Evolutionary conservation across 2,797 vertebrate genomes (phyloP).

Genomic region (Crax fasciolata): DNA sequence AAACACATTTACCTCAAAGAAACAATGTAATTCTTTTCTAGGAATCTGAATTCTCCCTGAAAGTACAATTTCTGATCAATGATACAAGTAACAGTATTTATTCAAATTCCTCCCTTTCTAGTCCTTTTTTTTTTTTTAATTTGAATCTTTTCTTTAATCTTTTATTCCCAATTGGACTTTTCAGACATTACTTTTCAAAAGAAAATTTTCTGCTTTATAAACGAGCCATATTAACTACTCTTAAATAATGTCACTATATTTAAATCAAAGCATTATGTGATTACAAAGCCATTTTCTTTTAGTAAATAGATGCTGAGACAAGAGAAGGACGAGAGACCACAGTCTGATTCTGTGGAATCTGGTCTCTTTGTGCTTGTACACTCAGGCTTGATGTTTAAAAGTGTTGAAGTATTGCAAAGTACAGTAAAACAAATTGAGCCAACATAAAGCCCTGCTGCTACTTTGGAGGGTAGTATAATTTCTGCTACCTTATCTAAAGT

Average conservation of each 20-base stretch:
- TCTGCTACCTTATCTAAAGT: background rate
- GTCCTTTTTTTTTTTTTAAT: background rate
- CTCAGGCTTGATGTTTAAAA: background rate
- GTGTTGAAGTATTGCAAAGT: background rate
- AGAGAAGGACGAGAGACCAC: background rate
- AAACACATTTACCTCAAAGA: slow-evolving; percentile 73
- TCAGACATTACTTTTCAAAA: background rate
- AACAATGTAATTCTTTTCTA: slow-evolving; percentile 73
- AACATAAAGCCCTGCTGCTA: background rate
- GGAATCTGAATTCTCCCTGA: slow-evolving; percentile 75
- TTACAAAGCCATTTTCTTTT: too few species aligned
- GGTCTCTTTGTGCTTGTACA: background rate
- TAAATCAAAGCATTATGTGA: background rate
- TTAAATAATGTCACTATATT: background rate
- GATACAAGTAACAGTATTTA: slow-evolving; percentile 55
- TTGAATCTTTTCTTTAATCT: background rate
- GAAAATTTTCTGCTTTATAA: background rate
- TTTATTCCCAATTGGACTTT: background rate
- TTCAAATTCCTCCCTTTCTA: slow-evolving; percentile 48
- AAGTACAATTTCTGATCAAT: slow-evolving; percentile 73
- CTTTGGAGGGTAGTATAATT: background rate
- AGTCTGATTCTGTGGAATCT: background rate
- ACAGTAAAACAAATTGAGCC: background rate
- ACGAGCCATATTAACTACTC: background rate
- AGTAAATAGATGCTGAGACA: background rate